These are phyloP conservation scores for Luehdorfia chinensis DNA, from an alignment of 1,140 invertebrate species.

Conservation along the genomic window DNA sequence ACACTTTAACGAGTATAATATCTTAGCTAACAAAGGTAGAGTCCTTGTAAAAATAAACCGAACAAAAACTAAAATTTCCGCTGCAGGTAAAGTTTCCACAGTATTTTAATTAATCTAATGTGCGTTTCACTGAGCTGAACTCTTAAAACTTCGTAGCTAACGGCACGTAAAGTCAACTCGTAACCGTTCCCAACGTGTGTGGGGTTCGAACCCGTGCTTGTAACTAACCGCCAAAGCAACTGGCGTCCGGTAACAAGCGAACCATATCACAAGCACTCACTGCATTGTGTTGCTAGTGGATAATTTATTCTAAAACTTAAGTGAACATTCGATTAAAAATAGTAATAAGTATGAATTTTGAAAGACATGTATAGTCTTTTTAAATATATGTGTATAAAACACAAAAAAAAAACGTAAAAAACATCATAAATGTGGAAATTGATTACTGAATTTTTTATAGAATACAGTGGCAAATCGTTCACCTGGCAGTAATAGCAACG, in stretches of 20 bases:
- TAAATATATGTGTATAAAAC: too few species aligned
- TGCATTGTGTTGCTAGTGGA: conserved; percentile 48
- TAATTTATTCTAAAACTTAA: conserved; percentile 52
- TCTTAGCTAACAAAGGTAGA: not conserved
- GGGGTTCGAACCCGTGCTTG: conserved; percentile 54
- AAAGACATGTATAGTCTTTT: too few species aligned
- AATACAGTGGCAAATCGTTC: too few species aligned
- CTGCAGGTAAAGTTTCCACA: conserved; percentile 3
- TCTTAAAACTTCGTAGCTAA: conserved; percentile 16
- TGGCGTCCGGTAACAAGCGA: conserved; percentile 54
- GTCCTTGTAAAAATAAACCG: not conserved
- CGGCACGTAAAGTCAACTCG: conserved; percentile 2
- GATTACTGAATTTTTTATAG: too few species aligned
- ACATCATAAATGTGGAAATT: too few species aligned
- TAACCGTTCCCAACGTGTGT: conserved; percentile 51
- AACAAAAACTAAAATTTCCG: conserved; percentile 10
- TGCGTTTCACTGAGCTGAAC: not conserved
- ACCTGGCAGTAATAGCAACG: too few species aligned
- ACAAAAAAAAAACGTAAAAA: too few species aligned
- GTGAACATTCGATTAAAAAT: conserved; percentile 15
- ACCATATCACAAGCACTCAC: conserved; percentile 56
- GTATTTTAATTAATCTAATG: conserved; percentile 12
- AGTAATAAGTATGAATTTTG: too few species aligned
- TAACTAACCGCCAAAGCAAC: conserved; percentile 62
- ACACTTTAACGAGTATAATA: conserved; percentile 7